phyloP scores from a whole-genome alignment of 2,797 vertebrate species.

The Calcarius lapponicus region DNA sequence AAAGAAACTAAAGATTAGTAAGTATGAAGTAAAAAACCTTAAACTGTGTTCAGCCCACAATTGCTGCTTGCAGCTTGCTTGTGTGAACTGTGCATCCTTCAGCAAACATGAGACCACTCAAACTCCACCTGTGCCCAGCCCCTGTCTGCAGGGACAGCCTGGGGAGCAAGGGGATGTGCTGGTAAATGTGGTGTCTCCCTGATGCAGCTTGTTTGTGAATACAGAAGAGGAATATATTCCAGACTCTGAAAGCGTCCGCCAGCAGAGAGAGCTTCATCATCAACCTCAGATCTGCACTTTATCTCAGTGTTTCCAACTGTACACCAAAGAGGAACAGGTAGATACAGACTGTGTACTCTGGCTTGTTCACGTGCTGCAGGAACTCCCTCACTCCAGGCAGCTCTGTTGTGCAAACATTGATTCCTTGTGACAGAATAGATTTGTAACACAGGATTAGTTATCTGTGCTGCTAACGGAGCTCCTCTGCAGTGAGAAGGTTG shows the following conservation, averaged over 20 bases:
- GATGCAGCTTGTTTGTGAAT: constrained; percentile 89
- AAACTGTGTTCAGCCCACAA: neutral
- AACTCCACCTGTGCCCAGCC: neutral
- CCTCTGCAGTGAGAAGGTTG: neutral
- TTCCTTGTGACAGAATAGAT: neutral
- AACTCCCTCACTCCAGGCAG: neutral
- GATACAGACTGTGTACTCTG: neutral
- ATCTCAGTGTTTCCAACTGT: constrained; percentile 98
- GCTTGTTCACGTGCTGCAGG: neutral
- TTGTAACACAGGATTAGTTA: neutral
- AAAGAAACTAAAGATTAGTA: constrained; percentile 98
- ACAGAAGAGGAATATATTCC: constrained; percentile 97
- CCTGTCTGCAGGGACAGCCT: neutral
- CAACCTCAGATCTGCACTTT: constrained; percentile 97
- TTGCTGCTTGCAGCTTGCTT: neutral
- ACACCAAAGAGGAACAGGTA: constrained; percentile 99
- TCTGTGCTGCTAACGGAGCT: neutral
- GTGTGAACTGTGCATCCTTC: neutral
- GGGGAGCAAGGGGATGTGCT: neutral
- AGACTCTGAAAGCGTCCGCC: constrained; percentile 94
- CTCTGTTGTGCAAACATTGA: neutral
- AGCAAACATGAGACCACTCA: neutral
- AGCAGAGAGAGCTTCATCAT: constrained; percentile 92
- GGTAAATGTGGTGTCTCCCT: neutral
- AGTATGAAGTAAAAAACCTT: constrained; percentile 69